Percentiles rank a stretch among this genome's conserved stretches.
Conservation (phyloP, 2,797 vertebrate genomes). For the Darevskia mixta region DNA sequence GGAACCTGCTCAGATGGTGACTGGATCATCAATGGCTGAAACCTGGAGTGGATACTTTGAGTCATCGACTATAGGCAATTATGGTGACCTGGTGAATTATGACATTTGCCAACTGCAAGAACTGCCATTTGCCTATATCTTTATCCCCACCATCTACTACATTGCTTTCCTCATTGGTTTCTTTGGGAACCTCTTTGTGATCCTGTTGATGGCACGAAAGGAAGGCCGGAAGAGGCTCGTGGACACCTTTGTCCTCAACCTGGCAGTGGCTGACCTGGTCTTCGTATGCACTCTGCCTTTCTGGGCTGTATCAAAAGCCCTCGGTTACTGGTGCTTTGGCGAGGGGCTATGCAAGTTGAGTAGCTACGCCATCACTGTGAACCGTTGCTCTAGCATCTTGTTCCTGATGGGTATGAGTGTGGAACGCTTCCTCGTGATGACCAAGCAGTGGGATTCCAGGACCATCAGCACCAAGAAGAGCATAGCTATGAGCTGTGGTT, state of each 20-base stretch:
- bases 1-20: background rate
- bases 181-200: slow-evolving; percentile 85
- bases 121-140: slow-evolving; percentile 56
- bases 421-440: slow-evolving; percentile 89
- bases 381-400: slow-evolving; percentile 89
- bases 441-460: slow-evolving; percentile 80
- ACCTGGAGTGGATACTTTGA: background rate
- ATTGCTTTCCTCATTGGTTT: slow-evolving; percentile 85
- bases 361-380: slow-evolving; percentile 85
- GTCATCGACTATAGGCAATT: background rate
- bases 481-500: slow-evolving; percentile 69
- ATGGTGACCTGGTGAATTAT: background rate
- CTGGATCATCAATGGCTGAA: slow-evolving; percentile 5
- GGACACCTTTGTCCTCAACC: slow-evolving; percentile 88
- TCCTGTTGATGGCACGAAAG: slow-evolving; percentile 77
- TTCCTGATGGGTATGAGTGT: slow-evolving; percentile 90
- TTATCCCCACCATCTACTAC: slow-evolving; percentile 82
- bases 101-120: slow-evolving; percentile 40
- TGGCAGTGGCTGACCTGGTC: slow-evolving; percentile 87
- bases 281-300: slow-evolving; percentile 87
- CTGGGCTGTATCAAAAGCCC: slow-evolving; percentile 82
- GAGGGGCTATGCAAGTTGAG: slow-evolving; percentile 84
- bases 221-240: slow-evolving; percentile 78
- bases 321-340: slow-evolving; percentile 82
- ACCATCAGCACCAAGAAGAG: slow-evolving; percentile 75